Evolutionary conservation across 2,888 invertebrate genomes (phyloP).

Genomic region (Agonopterix heracliana): DNA sequence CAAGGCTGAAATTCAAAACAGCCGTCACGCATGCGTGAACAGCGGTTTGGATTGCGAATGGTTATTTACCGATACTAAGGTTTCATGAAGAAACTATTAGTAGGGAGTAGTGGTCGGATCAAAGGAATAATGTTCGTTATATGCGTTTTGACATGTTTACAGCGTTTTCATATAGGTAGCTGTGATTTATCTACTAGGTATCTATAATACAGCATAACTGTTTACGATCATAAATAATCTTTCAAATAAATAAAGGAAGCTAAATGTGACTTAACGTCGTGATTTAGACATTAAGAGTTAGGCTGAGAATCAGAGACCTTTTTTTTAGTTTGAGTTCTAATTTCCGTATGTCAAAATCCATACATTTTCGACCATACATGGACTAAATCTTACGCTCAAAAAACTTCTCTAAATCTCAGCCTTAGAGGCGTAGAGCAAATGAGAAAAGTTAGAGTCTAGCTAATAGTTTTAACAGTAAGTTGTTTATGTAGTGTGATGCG

Average conservation of each 20-base stretch:
- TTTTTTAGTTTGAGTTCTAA: no score
- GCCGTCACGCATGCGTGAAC: slow-evolving; percentile 72
- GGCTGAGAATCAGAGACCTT: no score
- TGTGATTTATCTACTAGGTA: no score
- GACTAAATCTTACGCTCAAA: no score
- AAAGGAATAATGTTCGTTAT: slow-evolving; percentile 5
- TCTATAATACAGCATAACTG: no score
- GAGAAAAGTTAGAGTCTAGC: slow-evolving; percentile 11
- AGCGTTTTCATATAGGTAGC: neutral
- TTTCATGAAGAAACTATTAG: slow-evolving; percentile 19
- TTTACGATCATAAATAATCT: no score
- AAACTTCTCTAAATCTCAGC: no score
- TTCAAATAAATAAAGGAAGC: no score
- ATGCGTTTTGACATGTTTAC: slow-evolving; percentile 3
- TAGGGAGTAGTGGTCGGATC: slow-evolving; percentile 8
- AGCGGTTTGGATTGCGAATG: slow-evolving; percentile 50
- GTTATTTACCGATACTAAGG: slow-evolving; percentile 39
- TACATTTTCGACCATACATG: no score
- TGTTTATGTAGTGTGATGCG: slow-evolving; percentile 35
- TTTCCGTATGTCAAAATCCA: no score
- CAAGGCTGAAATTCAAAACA: slow-evolving; percentile 77
- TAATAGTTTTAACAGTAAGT: slow-evolving; percentile 15
- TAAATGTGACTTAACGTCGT: no score
- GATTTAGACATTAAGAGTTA: no score
- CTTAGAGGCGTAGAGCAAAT: slow-evolving; percentile 1